A percentile compares a stretch with the other conserved stretches of the same genome.
Evolutionary conservation across 2,113 vertebrate genomes (phyloP).

Genomic region (Mastomys natalensis): DNA sequence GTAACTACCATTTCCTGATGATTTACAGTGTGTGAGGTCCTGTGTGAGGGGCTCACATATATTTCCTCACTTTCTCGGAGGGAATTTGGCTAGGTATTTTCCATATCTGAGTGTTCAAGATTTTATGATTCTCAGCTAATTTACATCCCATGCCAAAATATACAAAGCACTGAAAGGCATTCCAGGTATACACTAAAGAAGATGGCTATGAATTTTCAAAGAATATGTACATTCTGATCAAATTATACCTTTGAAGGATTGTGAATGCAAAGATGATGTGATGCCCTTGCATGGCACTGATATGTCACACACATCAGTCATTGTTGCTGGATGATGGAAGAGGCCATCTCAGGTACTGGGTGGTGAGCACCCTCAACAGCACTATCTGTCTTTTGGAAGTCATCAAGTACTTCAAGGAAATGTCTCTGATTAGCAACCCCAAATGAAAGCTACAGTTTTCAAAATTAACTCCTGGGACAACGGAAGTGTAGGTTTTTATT

Average conservation of each 20-base stretch:
- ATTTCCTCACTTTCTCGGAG: constrained; percentile 59
- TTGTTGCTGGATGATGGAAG: background rate
- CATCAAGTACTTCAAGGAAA: background rate
- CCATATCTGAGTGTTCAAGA: constrained; percentile 55
- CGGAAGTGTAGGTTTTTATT: constrained; percentile 62
- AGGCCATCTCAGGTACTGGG: background rate
- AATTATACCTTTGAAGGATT: constrained; percentile 19
- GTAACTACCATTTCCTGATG: constrained; percentile 1
- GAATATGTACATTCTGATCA: constrained; percentile 26
- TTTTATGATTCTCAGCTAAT: constrained; percentile 76
- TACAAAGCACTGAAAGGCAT: constrained; percentile 61
- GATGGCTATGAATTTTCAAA: constrained; percentile 57
- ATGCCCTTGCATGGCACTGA: background rate
- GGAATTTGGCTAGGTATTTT: constrained; percentile 65
- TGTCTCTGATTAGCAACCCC: constrained; percentile 55
- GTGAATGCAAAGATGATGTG: background rate
- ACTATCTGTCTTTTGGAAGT: constrained; percentile 3
- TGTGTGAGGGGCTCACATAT: constrained; percentile 28
- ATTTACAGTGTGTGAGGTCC: constrained; percentile 71
- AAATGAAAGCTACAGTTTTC: constrained; percentile 61
- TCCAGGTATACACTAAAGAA: constrained; percentile 38
- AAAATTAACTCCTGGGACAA: constrained; percentile 68
- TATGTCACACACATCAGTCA: background rate
- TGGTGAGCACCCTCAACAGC: background rate
- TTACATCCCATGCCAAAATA: constrained; percentile 71